These are phyloP conservation scores for Cryptoleucopteryx plumbea DNA, from an alignment of 2,113 vertebrate species.

Conservation along the genomic window DNA sequence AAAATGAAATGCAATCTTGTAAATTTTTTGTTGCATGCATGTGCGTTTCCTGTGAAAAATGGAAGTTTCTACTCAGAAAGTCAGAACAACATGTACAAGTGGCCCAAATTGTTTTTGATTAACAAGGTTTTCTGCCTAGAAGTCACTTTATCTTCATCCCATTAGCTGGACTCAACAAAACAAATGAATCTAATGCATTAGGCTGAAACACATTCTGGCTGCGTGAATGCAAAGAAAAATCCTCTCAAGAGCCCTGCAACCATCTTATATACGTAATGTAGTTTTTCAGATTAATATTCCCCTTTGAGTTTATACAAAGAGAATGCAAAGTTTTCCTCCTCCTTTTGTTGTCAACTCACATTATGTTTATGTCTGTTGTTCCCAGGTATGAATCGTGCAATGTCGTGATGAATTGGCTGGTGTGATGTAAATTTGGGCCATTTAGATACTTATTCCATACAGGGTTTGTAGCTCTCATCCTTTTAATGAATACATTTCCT, in stretches of 20 bases:
- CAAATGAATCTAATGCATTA: slow-evolving; percentile 27
- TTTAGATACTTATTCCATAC: background rate
- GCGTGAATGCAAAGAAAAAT: background rate
- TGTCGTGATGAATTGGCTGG: background rate
- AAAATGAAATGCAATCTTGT: background rate
- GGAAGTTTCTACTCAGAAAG: slow-evolving; percentile 13
- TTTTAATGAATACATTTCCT: background rate
- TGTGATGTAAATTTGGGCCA: background rate
- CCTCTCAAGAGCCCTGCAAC: background rate
- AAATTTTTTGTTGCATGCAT: background rate
- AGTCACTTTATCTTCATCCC: slow-evolving; percentile 50
- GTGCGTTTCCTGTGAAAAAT: background rate
- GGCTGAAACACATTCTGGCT: background rate
- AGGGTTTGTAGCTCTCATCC: background rate
- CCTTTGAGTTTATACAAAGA: background rate
- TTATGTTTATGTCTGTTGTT: background rate
- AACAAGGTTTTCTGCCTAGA: slow-evolving; percentile 58
- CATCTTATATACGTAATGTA: background rate
- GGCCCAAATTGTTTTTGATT: slow-evolving; percentile 48
- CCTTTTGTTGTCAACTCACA: background rate
- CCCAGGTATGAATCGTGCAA: fast-evolving
- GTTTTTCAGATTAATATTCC: background rate
- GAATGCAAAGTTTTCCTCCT: background rate
- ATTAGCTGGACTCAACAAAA: slow-evolving; percentile 44
- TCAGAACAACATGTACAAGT: background rate